Evolutionary conservation across 2,888 invertebrate species (phyloP).

Genomic region (Melanotus villosus): DNA sequence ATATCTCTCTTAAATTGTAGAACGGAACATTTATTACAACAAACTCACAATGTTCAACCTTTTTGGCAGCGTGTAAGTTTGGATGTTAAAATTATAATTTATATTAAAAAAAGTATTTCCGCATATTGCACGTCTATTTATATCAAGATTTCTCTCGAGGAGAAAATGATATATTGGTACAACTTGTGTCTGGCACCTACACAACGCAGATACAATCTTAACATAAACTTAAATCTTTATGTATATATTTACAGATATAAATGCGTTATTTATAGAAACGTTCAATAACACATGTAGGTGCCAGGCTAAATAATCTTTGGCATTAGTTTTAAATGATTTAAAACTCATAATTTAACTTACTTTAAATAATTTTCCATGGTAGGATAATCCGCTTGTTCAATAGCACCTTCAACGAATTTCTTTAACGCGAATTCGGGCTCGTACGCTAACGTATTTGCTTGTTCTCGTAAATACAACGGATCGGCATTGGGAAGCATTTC

Average conservation of each 20-base stretch:
- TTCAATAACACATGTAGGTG: background rate
- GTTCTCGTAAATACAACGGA: conserved; percentile 60
- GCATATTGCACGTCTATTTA: too few relatives aligned
- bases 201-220: background rate
- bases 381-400: conserved; percentile 62
- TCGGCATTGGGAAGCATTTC: conserved; percentile 63
- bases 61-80: background rate
- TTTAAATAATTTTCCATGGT: conserved; percentile 63
- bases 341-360: conserved; percentile 51
- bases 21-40: background rate
- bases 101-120: too few relatives aligned
- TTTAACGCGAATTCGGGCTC: conserved; percentile 54
- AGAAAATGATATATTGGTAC: too few relatives aligned
- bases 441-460: conserved; percentile 57
- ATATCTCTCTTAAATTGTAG: background rate
- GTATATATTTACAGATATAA: conserved; percentile 18
- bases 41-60: background rate
- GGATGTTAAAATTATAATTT: too few relatives aligned
- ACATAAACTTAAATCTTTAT: conserved; percentile 7
- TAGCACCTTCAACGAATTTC: conserved; percentile 58
- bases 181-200: too few relatives aligned
- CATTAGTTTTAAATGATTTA: background rate
- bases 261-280: conserved; percentile 15
- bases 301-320: background rate
- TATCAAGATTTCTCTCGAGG: too few relatives aligned